Base-by-base conservation (phyloP, 2,797 vertebrate genomes). In the Decapterus maruadsi region DNA sequence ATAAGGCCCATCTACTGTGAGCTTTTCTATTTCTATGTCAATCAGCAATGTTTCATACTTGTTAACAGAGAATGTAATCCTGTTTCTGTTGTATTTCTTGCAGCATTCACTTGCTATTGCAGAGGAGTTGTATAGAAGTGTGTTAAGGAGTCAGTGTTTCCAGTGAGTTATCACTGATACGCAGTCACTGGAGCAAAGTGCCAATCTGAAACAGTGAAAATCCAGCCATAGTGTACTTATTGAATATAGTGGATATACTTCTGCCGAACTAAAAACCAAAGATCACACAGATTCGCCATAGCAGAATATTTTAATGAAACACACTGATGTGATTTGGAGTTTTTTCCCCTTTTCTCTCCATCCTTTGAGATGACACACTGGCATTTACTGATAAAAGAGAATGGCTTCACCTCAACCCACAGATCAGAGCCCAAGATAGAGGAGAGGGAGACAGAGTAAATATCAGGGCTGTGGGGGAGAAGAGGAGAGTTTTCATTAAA, bases 321-420 rank as follows among this genome's bases (percentile, higher is more conserved):
- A 60, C 59, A 50, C 48, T 53, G 14, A 43, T 78, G 14, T 43
- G 50, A 59, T 77, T 68, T 29, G 45, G 66, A 45, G 9, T 6
- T 45, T 48, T 34, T 45, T 12, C 9, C 8, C 42, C 40, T 50
- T 78, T 60, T 62, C 36, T 58, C 34, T 40, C 36, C 13, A 16
- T 57, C 16, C 4, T 14, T 50, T 56, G 77, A 68, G 68, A 75
- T 61, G 71, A 75, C 68, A 80, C 53, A 63, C 54, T 74, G 69
- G 80, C 71, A 77, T 80, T 58, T 54, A 31, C 72, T 67, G 77
- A 78, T 89, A 83, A 86, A 51, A 69, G 17, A 46, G 65, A 82
- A 67, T 63, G 45, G 58, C 68, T 82, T 78, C 58, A 73, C 64
- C 77, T 73, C 68, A 62, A 53, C 34, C 67, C 46, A 50, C 58